Evolutionary conservation across 2,797 vertebrate genomes (phyloP).

Genomic region (Chiloscyllium punctatum): DNA sequence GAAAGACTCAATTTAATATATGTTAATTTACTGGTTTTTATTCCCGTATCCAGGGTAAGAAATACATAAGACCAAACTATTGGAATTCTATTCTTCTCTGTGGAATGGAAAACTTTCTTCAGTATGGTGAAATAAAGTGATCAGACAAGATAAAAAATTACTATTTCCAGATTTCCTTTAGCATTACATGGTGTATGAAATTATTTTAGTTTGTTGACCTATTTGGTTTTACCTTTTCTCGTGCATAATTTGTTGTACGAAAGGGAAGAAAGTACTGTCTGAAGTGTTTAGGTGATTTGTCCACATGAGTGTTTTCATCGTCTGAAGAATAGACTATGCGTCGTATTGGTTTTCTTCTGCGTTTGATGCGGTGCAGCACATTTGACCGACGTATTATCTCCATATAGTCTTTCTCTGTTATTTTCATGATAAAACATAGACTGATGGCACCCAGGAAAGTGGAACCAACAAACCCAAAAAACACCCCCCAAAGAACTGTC

Average conservation of each 20-base stretch:
- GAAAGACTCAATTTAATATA: neutral
- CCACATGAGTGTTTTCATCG: fast-evolving
- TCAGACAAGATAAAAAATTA: neutral
- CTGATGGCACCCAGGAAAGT: constrained; percentile 41
- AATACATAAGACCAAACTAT: neutral
- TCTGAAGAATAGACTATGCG: neutral
- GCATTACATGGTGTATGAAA: neutral
- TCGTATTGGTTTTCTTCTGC: neutral
- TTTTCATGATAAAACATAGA: constrained; percentile 41
- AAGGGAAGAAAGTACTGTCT: neutral
- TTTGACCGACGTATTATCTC: neutral
- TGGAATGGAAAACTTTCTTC: neutral
- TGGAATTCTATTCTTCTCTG: neutral
- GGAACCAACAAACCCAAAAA: constrained; percentile 59
- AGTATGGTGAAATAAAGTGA: neutral
- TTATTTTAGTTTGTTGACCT: neutral
- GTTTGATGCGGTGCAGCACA: neutral
- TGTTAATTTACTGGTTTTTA: neutral
- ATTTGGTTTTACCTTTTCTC: neutral
- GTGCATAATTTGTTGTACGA: neutral
- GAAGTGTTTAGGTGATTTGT: constrained; percentile 23
- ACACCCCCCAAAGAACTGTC: constrained; percentile 61
- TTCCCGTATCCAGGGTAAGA: neutral
- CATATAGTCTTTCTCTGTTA: neutral
- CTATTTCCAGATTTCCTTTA: neutral